Evolutionary conservation across 2,797 vertebrate genomes (phyloP), one percentile per base, ranked within the genome.

Genomic region (Anolis apletophallus): DNA sequence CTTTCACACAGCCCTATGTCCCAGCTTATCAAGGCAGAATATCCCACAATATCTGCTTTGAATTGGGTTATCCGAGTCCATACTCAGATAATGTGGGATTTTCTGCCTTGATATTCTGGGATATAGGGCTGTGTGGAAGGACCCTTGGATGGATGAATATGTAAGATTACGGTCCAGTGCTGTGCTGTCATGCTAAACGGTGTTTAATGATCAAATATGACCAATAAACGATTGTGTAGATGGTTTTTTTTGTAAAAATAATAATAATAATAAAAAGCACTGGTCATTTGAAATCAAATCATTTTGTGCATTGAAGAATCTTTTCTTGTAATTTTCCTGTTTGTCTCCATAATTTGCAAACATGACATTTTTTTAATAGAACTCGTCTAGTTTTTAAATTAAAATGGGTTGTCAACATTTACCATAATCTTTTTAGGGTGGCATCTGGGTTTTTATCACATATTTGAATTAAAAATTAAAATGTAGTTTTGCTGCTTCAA

Each of bases 381-480:
- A 74, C 29, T 50, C 6, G 2, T 36, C 32, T 52, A 82, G 5
- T 67, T 67, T n/a, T 5, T 77, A 55, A 32, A 57, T 26, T 13
- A 10, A 57, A 52, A 52, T 82, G 13, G 26, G 26, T 19, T 68
- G 11, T 54, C 34, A 34, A 34, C 5, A 12, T 23, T 67, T 13
- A 89, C 40, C 40, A 40, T 40, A 40, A 79, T 57, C 13, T 79
- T 83, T 50, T 74, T 21, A 36, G 69, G 12, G 17, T n/a, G 40
- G n/a, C 34, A 55, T 34, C 19, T 85, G n/a, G 10, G 1, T 52
- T 75, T n/a, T 0, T 81, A 29, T 75, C 55, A 71, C 16, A 11
- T 75, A 79, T 71, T 40, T 85, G 72, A 1, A 73, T 83, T 90
- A 40, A 36, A 81, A n/a, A 40, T 88, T 76, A 85, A 36, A 79